Percentiles rank a stretch among this genome's conserved stretches.
Evolutionary conservation across 2,113 vertebrate genomes (phyloP).

Genomic region (Cyrtonyx montezumae): DNA sequence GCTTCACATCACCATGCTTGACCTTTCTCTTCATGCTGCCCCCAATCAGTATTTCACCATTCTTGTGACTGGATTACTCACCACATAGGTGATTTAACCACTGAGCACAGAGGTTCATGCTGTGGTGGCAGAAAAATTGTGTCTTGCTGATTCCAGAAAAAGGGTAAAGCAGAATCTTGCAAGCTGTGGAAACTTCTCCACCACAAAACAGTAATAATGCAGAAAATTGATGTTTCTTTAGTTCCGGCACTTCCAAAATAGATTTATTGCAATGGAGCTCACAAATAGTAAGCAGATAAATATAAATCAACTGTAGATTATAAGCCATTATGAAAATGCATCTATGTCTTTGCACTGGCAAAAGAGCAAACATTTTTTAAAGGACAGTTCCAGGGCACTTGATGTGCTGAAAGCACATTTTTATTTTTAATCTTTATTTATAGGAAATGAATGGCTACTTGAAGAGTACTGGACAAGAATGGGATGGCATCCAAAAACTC

Average conservation of each 20-base stretch:
- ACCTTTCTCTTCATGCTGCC: neutral
- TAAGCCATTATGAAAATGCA: neutral
- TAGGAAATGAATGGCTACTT: neutral
- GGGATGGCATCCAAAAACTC: accelerated
- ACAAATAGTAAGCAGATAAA: neutral
- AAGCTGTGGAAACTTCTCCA: neutral
- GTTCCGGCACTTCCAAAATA: neutral
- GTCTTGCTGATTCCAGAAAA: neutral
- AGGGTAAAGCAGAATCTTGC: neutral
- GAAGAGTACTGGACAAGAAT: accelerated
- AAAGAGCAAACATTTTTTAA: accelerated
- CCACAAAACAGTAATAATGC: accelerated
- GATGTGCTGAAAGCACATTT: neutral
- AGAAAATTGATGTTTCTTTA: neutral
- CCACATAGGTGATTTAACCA: neutral
- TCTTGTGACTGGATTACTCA: neutral
- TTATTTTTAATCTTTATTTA: neutral
- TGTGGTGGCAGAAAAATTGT: neutral
- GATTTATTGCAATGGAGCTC: neutral
- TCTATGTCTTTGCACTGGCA: accelerated
- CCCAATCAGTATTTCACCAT: neutral
- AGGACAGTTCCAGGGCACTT: accelerated
- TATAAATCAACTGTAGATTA: neutral
- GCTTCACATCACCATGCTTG: neutral
- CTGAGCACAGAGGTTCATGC: neutral